Percentiles rank a stretch among this genome's conserved stretches.
Conservation (phyloP, 2,888 invertebrate species). For the Calliopum simillimum region DNA sequence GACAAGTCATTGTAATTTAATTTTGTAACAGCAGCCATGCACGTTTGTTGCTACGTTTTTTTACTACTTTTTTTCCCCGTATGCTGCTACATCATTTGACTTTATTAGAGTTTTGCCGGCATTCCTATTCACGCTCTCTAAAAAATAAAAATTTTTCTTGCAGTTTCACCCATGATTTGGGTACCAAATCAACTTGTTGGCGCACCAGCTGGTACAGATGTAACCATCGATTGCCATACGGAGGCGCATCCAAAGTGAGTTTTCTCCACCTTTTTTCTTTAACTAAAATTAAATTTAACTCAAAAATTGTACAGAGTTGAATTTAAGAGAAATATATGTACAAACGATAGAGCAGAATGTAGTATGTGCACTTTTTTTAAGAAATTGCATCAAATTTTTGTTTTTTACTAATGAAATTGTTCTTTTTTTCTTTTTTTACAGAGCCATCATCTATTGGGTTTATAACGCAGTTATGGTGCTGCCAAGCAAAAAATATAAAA, state of each 20-base stretch:
- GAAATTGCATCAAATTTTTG: constrained; percentile 3
- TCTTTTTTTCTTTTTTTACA: constrained; percentile 51
- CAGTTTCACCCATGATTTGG: constrained; percentile 95
- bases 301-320: neutral
- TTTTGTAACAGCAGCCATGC: neutral
- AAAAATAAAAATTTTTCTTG: constrained; percentile 19
- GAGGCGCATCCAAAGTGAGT: constrained; percentile 83
- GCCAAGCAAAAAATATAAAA: constrained; percentile 88
- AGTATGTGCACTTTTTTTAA: neutral
- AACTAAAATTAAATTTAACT: constrained; percentile 35
- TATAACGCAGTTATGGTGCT: constrained; percentile 91
- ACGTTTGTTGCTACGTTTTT: constrained; percentile 1
- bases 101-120: neutral
- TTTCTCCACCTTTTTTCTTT: constrained; percentile 37
- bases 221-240: constrained; percentile 92
- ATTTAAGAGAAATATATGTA: neutral
- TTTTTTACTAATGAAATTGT: neutral
- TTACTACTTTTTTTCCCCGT: constrained; percentile 10
- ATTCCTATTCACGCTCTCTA: neutral
- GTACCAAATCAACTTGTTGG: constrained; percentile 94
- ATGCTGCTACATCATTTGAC: neutral
- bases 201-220: constrained; percentile 90
- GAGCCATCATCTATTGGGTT: constrained; percentile 93
- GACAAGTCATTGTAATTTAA: constrained; percentile 22
- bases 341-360: too few species aligned